Conservation (phyloP, 2,797 vertebrate genomes). For the Hippopotamyrus pictus region DNA sequence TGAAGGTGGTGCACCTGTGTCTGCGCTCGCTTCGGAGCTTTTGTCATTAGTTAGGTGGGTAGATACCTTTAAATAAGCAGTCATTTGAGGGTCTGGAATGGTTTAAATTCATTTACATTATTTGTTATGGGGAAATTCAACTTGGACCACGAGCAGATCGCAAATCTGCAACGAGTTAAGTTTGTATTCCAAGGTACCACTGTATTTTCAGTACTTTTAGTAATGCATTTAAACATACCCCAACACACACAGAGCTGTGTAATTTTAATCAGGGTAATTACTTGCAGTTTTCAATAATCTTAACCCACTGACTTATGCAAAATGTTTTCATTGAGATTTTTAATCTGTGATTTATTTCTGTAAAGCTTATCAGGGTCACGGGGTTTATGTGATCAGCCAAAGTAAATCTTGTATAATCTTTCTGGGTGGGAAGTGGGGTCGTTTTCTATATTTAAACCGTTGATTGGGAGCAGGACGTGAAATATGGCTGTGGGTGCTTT, state of each 20-base stretch:
- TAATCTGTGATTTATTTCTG: background rate
- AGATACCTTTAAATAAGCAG: background rate
- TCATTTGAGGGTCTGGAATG: background rate
- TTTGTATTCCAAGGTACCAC: background rate
- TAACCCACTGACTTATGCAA: background rate
- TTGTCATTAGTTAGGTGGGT: background rate
- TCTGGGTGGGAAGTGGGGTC: background rate
- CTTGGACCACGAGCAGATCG: background rate
- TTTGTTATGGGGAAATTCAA: background rate
- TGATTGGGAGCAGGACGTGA: background rate
- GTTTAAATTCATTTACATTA: background rate
- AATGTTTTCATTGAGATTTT: background rate
- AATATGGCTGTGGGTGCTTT: background rate
- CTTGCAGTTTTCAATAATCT: background rate
- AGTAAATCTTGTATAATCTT: background rate
- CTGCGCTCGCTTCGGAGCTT: background rate
- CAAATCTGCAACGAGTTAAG: background rate
- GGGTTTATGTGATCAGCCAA: background rate
- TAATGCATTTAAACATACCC: background rate
- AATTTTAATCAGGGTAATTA: background rate
- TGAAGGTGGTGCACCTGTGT: background rate
- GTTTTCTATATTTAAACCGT: background rate
- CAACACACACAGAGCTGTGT: background rate
- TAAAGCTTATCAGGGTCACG: background rate
- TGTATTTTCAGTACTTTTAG: background rate